Evolutionary conservation across 2,113 vertebrate genomes (phyloP).

Genomic region (Gobiocypris rarus): DNA sequence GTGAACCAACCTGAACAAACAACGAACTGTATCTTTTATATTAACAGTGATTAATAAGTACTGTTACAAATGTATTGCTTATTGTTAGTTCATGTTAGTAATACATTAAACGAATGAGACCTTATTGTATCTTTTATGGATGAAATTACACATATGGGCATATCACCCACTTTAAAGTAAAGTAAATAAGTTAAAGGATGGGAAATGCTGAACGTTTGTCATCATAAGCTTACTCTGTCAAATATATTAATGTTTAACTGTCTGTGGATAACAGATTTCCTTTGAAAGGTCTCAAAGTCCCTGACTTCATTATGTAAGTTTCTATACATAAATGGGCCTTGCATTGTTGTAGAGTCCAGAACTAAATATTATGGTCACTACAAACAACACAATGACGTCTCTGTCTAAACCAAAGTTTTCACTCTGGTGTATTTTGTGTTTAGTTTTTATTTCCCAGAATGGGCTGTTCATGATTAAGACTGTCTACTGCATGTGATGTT

Average conservation of each 20-base stretch:
- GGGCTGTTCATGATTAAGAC: neutral
- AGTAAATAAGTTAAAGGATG: too few species aligned
- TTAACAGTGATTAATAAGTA: too few species aligned
- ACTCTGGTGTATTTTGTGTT: neutral
- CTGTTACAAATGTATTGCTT: too few species aligned
- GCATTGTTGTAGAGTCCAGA: neutral
- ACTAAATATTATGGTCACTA: constrained; percentile 7
- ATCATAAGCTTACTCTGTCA: neutral
- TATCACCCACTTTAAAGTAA: too few species aligned
- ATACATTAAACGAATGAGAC: too few species aligned
- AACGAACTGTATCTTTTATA: too few species aligned
- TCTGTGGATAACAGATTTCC: neutral
- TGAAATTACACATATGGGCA: too few species aligned
- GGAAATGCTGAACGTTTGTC: neutral
- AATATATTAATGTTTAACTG: constrained; percentile 23
- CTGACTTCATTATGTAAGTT: neutral
- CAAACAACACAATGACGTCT: constrained; percentile 10
- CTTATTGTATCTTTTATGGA: too few species aligned
- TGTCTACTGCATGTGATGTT: constrained; percentile 5
- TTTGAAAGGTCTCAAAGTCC: neutral
- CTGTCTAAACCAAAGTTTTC: constrained; percentile 7
- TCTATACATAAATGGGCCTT: neutral
- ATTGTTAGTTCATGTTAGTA: too few species aligned
- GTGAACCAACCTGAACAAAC: too few species aligned
- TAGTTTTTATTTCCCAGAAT: neutral